These are phyloP conservation scores for Spodoptera exigua DNA, from an alignment of 2,888 invertebrate genomes.

Conservation along the genomic window DNA sequence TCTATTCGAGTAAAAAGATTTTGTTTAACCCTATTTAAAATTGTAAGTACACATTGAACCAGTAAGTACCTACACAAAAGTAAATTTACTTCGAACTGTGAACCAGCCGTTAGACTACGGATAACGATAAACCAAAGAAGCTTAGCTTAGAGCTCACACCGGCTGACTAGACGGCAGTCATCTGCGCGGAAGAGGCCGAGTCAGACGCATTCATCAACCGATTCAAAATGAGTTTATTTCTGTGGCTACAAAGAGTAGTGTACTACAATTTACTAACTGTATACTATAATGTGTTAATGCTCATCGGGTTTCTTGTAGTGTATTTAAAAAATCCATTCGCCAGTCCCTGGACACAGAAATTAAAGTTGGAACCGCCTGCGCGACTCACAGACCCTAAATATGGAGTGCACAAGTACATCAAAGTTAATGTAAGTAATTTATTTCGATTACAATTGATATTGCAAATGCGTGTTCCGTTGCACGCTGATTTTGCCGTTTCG, in stretches of 20 bases:
- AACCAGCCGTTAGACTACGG: constrained; percentile 14
- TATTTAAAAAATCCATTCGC: constrained; percentile 74
- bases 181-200: constrained; percentile 17
- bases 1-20: too few relatives aligned
- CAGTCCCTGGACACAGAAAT: constrained; percentile 74
- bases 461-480: too few relatives aligned
- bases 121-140: constrained; percentile 8
- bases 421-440: constrained; percentile 85
- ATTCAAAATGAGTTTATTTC: constrained; percentile 60
- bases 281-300: constrained; percentile 62
- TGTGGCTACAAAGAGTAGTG: constrained; percentile 63
- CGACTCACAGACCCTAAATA: constrained; percentile 83
- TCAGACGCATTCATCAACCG: constrained; percentile 28
- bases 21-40: too few relatives aligned
- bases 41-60: too few relatives aligned
- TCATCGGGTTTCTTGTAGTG: constrained; percentile 66
- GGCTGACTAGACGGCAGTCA: constrained; percentile 31
- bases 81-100: constrained; percentile 14
- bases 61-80: neutral
- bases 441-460: neutral
- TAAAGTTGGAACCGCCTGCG: constrained; percentile 83
- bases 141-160: constrained; percentile 3
- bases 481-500: too few relatives aligned
- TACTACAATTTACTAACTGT: constrained; percentile 68
- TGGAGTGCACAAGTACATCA: constrained; percentile 87